A percentile compares a stretch with the other conserved stretches of the same genome.
These are phyloP conservation scores for Emydura subglobosa DNA, from an alignment of 2,113 vertebrate species.

Conservation along the genomic window DNA sequence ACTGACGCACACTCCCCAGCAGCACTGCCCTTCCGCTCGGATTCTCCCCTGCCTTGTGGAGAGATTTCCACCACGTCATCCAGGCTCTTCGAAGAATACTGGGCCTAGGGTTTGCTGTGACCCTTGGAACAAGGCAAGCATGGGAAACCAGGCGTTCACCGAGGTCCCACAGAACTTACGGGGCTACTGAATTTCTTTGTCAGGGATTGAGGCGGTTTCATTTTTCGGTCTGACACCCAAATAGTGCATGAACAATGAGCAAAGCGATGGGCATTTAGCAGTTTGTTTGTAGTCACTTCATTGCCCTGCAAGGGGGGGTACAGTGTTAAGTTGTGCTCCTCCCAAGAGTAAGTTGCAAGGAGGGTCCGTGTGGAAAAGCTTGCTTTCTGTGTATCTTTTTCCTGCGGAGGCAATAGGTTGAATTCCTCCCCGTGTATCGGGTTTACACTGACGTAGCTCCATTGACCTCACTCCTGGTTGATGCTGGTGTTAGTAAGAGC, in stretches of 20 bases:
- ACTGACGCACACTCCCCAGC: no score
- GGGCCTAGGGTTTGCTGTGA: not conserved
- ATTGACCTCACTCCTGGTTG: not conserved
- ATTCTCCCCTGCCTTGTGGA: not conserved
- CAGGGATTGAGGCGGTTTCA: not conserved
- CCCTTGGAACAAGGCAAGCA: not conserved
- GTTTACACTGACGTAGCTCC: not conserved
- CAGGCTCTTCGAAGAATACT: not conserved
- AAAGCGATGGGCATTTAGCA: not conserved
- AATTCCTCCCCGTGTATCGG: not conserved
- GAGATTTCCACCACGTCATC: not conserved
- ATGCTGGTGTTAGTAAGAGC: not conserved
- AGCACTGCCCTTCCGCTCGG: not conserved
- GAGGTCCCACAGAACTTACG: not conserved
- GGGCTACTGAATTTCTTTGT: not conserved
- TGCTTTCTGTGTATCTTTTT: not conserved
- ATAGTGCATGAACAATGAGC: no score
- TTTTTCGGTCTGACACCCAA: not conserved
- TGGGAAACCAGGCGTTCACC: not conserved
- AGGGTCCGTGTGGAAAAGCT: not conserved
- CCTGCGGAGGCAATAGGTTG: not conserved
- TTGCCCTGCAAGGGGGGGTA: no score
- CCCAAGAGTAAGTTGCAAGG: not conserved
- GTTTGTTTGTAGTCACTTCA: not conserved
- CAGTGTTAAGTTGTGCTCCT: not conserved